A percentile compares a stretch with the other conserved stretches of the same genome.
These are phyloP conservation scores for Cryptops parisi DNA, from an alignment of 2,888 invertebrate genomes.

Conservation along the genomic window DNA sequence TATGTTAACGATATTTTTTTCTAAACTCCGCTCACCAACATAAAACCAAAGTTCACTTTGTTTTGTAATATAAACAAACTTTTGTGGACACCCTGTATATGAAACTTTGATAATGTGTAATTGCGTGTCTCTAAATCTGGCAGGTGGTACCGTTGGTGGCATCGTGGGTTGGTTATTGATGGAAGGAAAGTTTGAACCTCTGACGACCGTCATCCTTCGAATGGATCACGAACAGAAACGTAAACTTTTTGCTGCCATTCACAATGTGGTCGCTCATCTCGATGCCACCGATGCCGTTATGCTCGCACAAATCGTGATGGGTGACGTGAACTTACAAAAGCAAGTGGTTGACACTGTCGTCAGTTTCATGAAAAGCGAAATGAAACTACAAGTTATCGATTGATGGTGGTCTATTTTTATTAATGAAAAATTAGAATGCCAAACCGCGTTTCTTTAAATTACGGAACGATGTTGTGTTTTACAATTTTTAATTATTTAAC, in stretches of 20 bases:
- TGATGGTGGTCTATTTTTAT: too few species aligned
- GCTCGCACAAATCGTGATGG: not conserved
- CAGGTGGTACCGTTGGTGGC: constrained; percentile 5
- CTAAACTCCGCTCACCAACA: too few species aligned
- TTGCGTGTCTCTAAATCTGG: too few species aligned
- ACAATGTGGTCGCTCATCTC: not conserved
- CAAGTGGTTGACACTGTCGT: constrained; percentile 2
- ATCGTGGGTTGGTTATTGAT: not conserved
- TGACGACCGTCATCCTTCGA: not conserved
- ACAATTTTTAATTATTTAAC: too few species aligned
- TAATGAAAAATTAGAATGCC: too few species aligned
- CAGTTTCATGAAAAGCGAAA: not conserved
- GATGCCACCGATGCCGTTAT: constrained; percentile 2
- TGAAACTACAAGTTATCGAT: constrained; percentile 8
- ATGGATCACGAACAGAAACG: constrained; percentile 1
- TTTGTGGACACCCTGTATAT: too few species aligned
- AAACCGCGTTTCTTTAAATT: too few species aligned
- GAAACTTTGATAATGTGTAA: too few species aligned
- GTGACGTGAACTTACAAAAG: not conserved
- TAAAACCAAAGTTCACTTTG: too few species aligned
- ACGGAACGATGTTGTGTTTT: too few species aligned
- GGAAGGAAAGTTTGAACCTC: not conserved
- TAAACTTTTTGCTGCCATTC: not conserved
- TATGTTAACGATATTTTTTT: too few species aligned
- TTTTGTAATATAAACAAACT: too few species aligned